phyloP scores from a whole-genome alignment of 2,113 vertebrate species.

The Dasyurus viverrinus region DNA sequence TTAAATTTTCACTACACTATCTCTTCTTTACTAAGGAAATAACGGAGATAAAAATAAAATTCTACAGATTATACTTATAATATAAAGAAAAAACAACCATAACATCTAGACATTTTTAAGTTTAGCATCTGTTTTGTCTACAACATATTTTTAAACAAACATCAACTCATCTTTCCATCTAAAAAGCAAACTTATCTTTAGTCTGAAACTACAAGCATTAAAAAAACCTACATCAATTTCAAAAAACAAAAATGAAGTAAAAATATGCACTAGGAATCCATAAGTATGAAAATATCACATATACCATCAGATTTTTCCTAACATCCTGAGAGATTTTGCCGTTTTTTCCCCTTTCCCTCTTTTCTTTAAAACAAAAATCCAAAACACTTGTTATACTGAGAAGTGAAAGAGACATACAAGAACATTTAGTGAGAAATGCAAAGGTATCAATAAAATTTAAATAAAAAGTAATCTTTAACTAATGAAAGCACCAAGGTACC shows the following conservation, averaged over 20 bases:
- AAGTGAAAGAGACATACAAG: background rate
- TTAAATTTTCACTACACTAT: background rate
- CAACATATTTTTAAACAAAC: background rate
- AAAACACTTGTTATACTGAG: background rate
- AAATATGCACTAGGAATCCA: background rate
- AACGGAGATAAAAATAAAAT: constrained; percentile 24
- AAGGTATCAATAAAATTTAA: background rate
- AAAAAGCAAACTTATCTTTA: background rate
- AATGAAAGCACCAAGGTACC: background rate
- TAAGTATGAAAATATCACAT: background rate
- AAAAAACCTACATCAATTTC: background rate
- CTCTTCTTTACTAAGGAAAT: background rate
- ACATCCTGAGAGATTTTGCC: background rate
- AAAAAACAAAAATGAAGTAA: background rate
- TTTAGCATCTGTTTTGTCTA: background rate
- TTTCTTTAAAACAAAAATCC: background rate
- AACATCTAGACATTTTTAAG: background rate
- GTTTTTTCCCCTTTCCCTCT: background rate
- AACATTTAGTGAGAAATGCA: background rate
- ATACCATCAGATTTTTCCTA: background rate
- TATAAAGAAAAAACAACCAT: background rate
- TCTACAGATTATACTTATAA: constrained; percentile 17
- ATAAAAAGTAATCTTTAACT: background rate
- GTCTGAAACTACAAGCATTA: background rate
- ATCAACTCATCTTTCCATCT: background rate